Evolutionary conservation across 2,797 vertebrate species (phyloP), one percentile per base, ranked within the genome.

Genomic region (Crenuchus spilurus): DNA sequence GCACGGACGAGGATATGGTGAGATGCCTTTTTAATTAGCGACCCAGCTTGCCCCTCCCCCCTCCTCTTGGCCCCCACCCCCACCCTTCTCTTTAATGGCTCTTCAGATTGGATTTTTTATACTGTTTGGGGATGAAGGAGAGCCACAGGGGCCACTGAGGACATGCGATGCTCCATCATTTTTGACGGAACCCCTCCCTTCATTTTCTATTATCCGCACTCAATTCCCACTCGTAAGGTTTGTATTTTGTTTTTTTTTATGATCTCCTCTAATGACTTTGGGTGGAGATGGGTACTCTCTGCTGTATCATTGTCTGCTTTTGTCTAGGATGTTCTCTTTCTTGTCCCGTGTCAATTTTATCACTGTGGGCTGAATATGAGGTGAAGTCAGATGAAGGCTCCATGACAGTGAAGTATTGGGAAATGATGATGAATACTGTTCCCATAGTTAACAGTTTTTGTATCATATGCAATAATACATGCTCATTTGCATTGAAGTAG

Each of bases 1-100:
- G 95, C 88, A 96, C 93, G 75, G 94, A 88, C 70, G 95, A 96
- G 81, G 97, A 99, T 82, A 94, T 94, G 96, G 97, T 99, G 91
- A 96, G 95, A 60, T 28, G 24, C 46, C 72, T 78, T 76, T 84
- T 78, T 76, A 78, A 78, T 82, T 76, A 80, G 76, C 39, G 4
- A 64, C 72, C 61, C 52, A 52, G 26, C 58, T 14, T 20, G 63
- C 60, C 76, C 24, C 72, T 11, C 30, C 83, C 77, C 82, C 84
- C 80, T 81, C 83, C 84, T 79, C 79, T 83, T 82, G 79, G 76
- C 83, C 22, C 14, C 18, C 52, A 82, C 78, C 82, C 84, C 81
- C 82, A 85, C 84, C 82, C 79, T 83, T 83, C 80, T 74, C 83
- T 86, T 90, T 86, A 89, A 88, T 83, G 83, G 87, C 82, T 86